These are phyloP conservation scores for Thecocarcelia acutangulata DNA, from an alignment of 2,888 invertebrate species.

Conservation along the genomic window DNA sequence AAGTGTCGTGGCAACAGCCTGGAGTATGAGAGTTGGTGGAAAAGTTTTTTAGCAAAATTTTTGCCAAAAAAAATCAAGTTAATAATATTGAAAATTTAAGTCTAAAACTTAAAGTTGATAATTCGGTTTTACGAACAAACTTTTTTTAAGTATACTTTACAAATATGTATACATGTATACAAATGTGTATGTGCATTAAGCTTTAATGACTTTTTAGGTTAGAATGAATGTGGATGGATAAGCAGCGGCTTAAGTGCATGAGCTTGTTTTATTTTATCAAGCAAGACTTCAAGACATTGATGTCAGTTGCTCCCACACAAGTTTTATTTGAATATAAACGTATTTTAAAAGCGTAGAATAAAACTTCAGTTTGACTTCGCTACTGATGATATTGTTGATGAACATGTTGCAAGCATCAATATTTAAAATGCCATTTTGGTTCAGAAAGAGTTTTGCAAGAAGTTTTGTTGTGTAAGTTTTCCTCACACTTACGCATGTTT, in stretches of 20 bases:
- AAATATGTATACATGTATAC: not conserved
- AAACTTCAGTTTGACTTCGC: constrained; percentile 33
- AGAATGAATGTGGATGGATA: constrained; percentile 10
- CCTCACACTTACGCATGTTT: not conserved
- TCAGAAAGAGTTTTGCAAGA: not conserved
- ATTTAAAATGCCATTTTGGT: constrained; percentile 28
- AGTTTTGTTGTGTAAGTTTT: not conserved
- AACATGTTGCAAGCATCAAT: constrained; percentile 30
- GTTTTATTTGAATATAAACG: constrained; percentile 24
- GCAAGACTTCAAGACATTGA: constrained; percentile 3
- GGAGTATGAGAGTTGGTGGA: not conserved
- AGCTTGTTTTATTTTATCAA: constrained; percentile 24
- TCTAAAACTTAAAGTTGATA: constrained; percentile 31
- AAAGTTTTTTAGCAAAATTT: constrained; percentile 1
- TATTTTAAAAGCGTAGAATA: constrained; percentile 42
- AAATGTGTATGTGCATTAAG: not conserved
- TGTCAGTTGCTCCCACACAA: constrained; percentile 50
- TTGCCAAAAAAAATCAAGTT: constrained; percentile 30
- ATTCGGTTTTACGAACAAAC: no score
- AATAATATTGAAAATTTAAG: constrained; percentile 5
- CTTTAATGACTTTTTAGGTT: not conserved
- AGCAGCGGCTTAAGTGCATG: constrained; percentile 21
- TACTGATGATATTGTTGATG: constrained; percentile 20
- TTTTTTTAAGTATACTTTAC: not conserved
- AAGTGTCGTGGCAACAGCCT: not conserved